Conservation (phyloP, 1,140 invertebrate species). For the Littorina saxatilis region DNA sequence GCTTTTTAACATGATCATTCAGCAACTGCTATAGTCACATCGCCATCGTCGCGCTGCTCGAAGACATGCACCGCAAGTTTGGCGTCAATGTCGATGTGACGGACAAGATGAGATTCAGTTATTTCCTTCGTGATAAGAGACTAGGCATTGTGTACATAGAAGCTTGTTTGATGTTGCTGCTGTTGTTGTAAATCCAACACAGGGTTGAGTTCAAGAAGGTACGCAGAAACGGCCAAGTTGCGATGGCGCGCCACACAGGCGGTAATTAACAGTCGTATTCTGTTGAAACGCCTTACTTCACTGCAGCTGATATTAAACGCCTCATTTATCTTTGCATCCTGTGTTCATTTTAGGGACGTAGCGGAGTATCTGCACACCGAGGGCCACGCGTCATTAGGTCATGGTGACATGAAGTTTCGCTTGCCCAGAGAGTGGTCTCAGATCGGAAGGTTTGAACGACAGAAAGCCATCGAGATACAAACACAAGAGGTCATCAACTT, state of each 20-base stretch:
- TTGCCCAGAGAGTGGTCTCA: slow-evolving; percentile 64
- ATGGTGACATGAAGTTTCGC: slow-evolving; percentile 61
- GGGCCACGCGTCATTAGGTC: slow-evolving; percentile 59
- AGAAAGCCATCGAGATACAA: slow-evolving; percentile 42
- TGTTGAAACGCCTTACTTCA: too few species aligned
- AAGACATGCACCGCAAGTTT: slow-evolving; percentile 56
- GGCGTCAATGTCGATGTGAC: slow-evolving; percentile 63
- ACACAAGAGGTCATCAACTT: slow-evolving; percentile 51
- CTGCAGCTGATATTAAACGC: too few species aligned
- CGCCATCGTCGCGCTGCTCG: slow-evolving; percentile 52
- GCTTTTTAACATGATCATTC: too few species aligned
- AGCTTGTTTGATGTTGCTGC: too few species aligned
- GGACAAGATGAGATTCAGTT: slow-evolving; percentile 65
- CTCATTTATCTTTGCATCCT: too few species aligned
- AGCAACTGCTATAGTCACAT: too few species aligned
- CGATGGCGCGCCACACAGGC: too few species aligned
- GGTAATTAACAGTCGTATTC: too few species aligned
- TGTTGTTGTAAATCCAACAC: too few species aligned
- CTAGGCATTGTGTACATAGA: too few species aligned
- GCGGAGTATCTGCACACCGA: slow-evolving; percentile 54
- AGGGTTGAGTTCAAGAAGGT: too few species aligned
- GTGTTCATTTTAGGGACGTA: slow-evolving; percentile 45
- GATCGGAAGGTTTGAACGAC: slow-evolving; percentile 60
- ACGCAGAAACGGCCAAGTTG: too few species aligned
- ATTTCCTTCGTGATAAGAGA: slow-evolving; percentile 64